phyloP scores from a whole-genome alignment of 2,888 invertebrate species.

The Anoplius nigerrimus region DNA sequence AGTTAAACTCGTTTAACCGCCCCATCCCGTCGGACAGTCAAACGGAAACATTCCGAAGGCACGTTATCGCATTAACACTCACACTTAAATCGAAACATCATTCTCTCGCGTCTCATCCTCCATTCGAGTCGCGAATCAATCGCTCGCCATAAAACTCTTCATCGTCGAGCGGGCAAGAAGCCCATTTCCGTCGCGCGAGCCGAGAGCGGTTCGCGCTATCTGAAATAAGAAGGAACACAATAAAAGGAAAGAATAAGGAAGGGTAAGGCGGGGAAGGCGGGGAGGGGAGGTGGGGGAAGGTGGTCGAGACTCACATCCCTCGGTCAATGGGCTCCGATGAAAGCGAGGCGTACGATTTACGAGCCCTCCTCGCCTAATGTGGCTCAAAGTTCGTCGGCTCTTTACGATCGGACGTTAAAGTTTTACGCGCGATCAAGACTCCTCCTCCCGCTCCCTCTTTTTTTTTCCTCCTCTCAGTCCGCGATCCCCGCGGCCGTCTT shows the following conservation, averaged over 20 bases:
- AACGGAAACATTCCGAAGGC: too few relatives aligned
- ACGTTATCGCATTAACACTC: too few relatives aligned
- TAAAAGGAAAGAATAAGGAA: background rate
- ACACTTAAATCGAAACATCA: too few relatives aligned
- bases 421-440: constrained; percentile 37
- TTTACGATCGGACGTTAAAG: constrained; percentile 58
- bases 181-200: too few relatives aligned
- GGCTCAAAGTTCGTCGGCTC: constrained; percentile 55
- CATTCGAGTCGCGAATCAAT: constrained; percentile 27
- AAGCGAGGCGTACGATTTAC: constrained; percentile 38
- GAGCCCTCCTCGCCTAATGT: constrained; percentile 42
- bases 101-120: too few relatives aligned
- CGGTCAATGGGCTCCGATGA: constrained; percentile 15
- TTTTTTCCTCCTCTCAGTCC: background rate
- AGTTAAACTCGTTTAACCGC: too few relatives aligned
- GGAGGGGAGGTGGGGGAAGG: background rate
- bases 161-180: constrained; percentile 13
- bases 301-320: too few relatives aligned
- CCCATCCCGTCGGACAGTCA: too few relatives aligned
- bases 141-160: constrained; percentile 28
- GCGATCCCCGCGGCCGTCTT: background rate
- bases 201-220: too few relatives aligned
- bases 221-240: background rate
- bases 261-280: background rate
- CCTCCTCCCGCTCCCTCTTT: background rate